Conservation (phyloP, 1,140 invertebrate species). For the Zaprionus lachaisei region DNA sequence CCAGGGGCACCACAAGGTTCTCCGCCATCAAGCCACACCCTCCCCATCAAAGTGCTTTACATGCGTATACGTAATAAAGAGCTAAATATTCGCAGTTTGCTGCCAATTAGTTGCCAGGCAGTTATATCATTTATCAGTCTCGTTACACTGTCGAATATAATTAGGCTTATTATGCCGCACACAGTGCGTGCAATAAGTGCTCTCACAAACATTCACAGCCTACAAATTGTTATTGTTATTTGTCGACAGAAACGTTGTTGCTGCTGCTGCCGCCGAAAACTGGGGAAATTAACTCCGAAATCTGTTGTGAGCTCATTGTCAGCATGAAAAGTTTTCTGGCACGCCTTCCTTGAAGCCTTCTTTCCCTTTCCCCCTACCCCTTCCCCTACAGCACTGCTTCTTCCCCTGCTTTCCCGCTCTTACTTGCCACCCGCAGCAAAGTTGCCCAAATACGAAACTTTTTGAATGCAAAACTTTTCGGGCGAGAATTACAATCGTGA, state of each 20-base stretch:
- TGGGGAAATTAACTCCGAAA: slow-evolving; percentile 81
- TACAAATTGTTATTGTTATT: slow-evolving; percentile 71
- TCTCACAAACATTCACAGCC: slow-evolving; percentile 10
- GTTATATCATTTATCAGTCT: slow-evolving; percentile 38
- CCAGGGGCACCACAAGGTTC: background rate
- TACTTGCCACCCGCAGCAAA: slow-evolving; percentile 30
- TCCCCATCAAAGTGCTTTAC: slow-evolving; percentile 8
- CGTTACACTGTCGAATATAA: slow-evolving; percentile 62
- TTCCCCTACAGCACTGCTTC: no score
- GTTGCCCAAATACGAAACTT: slow-evolving; percentile 70
- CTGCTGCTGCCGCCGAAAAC: slow-evolving; percentile 36
- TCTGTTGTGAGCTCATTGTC: slow-evolving; percentile 82
- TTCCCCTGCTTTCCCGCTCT: background rate
- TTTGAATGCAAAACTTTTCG: slow-evolving; percentile 77
- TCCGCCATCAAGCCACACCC: background rate
- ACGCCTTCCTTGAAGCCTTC: background rate
- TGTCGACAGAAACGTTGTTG: slow-evolving; percentile 61
- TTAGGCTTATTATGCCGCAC: slow-evolving; percentile 72
- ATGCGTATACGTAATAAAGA: slow-evolving; percentile 35
- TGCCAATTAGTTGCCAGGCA: slow-evolving; percentile 30
- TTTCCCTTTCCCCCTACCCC: no score
- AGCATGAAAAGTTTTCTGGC: slow-evolving; percentile 68
- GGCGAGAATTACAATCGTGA: slow-evolving; percentile 82
- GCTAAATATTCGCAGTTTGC: slow-evolving; percentile 32
- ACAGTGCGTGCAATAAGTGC: slow-evolving; percentile 71